Evolutionary conservation across 1,140 invertebrate genomes (phyloP).

Genomic region (Cephus cinctus): DNA sequence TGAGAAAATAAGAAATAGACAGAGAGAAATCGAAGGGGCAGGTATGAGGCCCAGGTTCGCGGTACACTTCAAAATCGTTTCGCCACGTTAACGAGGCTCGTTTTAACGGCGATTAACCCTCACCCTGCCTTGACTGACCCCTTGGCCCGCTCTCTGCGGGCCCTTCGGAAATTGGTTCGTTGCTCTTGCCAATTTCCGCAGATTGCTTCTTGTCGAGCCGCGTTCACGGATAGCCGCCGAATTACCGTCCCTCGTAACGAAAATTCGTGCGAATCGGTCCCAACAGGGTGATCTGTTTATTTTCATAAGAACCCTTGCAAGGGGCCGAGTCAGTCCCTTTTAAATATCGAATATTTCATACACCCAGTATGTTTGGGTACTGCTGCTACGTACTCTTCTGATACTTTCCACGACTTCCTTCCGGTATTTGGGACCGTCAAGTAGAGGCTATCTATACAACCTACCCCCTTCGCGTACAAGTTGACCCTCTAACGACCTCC

Average conservation of each 20-base stretch:
- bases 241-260: too few relatives aligned
- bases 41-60: neutral
- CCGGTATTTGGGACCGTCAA: slow-evolving; percentile 19
- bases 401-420: slow-evolving; percentile 29
- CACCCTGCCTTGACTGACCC: slow-evolving; percentile 43
- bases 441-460: slow-evolving; percentile 7
- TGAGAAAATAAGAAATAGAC: too few relatives aligned
- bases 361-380: too few relatives aligned
- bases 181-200: slow-evolving; percentile 52
- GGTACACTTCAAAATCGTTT: slow-evolving; percentile 31
- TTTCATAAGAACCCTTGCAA: neutral
- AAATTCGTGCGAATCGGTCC: neutral
- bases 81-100: slow-evolving; percentile 51
- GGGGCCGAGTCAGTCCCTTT: neutral
- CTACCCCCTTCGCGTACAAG: too few relatives aligned
- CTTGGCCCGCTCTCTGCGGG: slow-evolving; percentile 43
- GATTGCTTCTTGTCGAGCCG: slow-evolving; percentile 36
- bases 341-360: too few relatives aligned
- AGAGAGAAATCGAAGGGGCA: too few relatives aligned
- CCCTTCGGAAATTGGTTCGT: slow-evolving; percentile 51
- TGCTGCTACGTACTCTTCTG: too few relatives aligned
- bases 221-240: too few relatives aligned
- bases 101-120: slow-evolving; percentile 54
- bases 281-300: too few relatives aligned
- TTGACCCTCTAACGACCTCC: too few relatives aligned